Evolutionary conservation across 2,797 vertebrate genomes (phyloP), one percentile per base, ranked within the genome.

Genomic region (Bovichtus diacanthus): DNA sequence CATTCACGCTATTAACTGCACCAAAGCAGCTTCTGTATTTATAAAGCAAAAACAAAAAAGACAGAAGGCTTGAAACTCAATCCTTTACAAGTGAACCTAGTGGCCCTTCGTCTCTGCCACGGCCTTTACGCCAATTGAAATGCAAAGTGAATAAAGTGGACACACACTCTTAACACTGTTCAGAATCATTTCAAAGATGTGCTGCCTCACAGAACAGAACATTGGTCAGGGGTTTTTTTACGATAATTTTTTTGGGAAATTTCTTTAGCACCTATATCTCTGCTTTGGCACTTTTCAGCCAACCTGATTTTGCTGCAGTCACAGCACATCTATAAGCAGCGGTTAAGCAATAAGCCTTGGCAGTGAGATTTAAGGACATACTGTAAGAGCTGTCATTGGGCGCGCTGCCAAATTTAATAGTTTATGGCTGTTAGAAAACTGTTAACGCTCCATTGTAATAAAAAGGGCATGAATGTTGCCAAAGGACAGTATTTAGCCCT

Each of bases 381-480:
- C 27, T 27, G 27, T 74, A 44, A 67, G 70, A 64, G 12, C 51
- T 19, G 51, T 39, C 2, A 0, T 13, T 27, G 11, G 74, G 68
- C 47, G 6, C 0, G 44, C 55, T 41, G 81, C 84, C 86, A 82
- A 71, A 36, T 43, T 31, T 39, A 76, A 74, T 11, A 56, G 11
- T 68, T 83, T 66, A 82, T 27, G 13, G 70, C 54, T 72, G 78
- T 72, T 71, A 64, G 67, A 46, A 84, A 76, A 84, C 73, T 27
- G 44, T 53, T 65, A 83, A 53, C 38, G 63, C 54, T 41, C 38
- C 6, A 0, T 4, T 66, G 23, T 36, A 56, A 80, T 70, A 54
- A 79, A 76, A 49, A 54, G 61, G 44, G 15, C 54, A 60, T 64
- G 43, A 78, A 74, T 8, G 31, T 41, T 56, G 36, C 59, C 5